Evolutionary conservation across 2,113 vertebrate genomes (phyloP).

Genomic region (Callipepla californica): DNA sequence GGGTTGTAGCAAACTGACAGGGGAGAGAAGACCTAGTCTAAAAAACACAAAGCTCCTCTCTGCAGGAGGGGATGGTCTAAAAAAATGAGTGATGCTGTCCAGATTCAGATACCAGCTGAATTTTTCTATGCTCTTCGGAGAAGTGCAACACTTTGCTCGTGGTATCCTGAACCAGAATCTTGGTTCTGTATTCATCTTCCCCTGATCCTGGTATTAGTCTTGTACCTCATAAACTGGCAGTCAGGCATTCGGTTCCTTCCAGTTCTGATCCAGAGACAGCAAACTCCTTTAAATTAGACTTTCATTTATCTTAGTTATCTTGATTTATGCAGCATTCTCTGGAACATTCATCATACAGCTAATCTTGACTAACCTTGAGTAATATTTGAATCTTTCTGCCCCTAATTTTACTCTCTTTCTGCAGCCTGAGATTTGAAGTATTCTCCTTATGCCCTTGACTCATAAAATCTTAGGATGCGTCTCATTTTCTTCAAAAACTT

Average conservation of each 20-base stretch:
- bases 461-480: background rate
- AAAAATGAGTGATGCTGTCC: background rate
- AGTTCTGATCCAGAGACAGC: slow-evolving; percentile 41
- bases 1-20: background rate
- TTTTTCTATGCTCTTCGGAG: background rate
- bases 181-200: background rate
- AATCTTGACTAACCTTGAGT: slow-evolving; percentile 62
- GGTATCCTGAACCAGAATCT: background rate
- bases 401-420: slow-evolving; percentile 48
- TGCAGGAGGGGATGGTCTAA: background rate
- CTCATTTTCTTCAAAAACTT: background rate
- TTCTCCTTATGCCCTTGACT: background rate
- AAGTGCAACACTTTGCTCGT: background rate
- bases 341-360: slow-evolving; percentile 61
- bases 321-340: slow-evolving; percentile 45
- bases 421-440: background rate
- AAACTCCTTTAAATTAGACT: slow-evolving; percentile 53
- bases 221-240: background rate
- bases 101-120: background rate
- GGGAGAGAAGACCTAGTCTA: background rate
- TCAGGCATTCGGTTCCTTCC: background rate
- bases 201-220: background rate
- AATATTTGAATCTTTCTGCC: slow-evolving; percentile 60
- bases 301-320: slow-evolving; percentile 67
- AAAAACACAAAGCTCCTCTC: background rate